Conservation (phyloP, 2,113 vertebrate genomes). For the Rhineura floridana region DNA sequence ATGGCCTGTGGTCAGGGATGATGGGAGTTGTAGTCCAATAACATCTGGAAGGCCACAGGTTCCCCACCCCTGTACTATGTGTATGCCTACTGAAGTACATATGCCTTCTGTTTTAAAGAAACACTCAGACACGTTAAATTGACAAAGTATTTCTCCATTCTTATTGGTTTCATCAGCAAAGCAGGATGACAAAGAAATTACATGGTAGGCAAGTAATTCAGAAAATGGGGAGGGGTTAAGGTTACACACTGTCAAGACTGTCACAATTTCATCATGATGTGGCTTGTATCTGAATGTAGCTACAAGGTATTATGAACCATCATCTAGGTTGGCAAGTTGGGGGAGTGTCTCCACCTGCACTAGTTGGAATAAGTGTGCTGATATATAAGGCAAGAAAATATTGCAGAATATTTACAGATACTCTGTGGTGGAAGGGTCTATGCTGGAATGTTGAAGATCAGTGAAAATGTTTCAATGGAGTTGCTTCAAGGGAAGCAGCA, state of each 20-base stretch:
- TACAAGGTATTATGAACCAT: background rate
- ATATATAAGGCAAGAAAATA: background rate
- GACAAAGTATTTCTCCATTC: background rate
- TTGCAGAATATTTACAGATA: background rate
- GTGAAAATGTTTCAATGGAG: background rate
- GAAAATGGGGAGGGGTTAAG: background rate
- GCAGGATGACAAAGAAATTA: too few relatives aligned
- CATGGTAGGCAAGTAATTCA: background rate
- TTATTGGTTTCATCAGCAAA: background rate
- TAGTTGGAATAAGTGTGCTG: background rate
- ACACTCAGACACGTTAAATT: background rate
- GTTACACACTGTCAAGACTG: background rate
- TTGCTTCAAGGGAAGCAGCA: background rate
- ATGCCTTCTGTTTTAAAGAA: background rate
- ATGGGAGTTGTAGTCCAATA: too few relatives aligned
- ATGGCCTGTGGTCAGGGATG: too few relatives aligned
- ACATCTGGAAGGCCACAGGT: too few relatives aligned
- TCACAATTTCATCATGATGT: background rate
- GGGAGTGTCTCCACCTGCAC: too few relatives aligned
- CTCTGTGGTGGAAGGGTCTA: too few relatives aligned
- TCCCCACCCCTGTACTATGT: too few relatives aligned
- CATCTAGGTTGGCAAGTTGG: too few relatives aligned
- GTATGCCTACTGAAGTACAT: background rate
- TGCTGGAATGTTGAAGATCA: background rate
- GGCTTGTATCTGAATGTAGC: background rate